Evolutionary conservation across 2,797 vertebrate genomes (phyloP).

Genomic region (Podarcis siculus): DNA sequence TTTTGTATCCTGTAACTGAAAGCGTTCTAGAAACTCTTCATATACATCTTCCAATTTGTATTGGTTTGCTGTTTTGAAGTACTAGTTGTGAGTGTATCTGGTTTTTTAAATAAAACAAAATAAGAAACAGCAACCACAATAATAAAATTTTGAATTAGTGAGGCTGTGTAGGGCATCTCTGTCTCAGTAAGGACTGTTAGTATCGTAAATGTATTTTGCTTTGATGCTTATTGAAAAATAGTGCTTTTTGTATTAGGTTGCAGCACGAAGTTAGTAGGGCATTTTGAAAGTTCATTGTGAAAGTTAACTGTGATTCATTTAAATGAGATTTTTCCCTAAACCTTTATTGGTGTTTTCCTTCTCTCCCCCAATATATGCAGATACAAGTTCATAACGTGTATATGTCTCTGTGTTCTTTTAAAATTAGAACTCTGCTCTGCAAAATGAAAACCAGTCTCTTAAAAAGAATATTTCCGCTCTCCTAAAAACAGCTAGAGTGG

Average conservation of each 20-base stretch:
- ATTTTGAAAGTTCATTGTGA: not conserved
- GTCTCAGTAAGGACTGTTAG: not conserved
- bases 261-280: not conserved
- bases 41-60: not conserved
- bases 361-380: not conserved
- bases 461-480: slow-evolving; percentile 97
- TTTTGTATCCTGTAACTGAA: not conserved
- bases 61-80: not conserved
- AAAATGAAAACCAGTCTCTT: slow-evolving; percentile 88
- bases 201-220: not conserved
- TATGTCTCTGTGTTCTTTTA: slow-evolving; percentile 28
- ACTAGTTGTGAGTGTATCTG: no score
- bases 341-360: not conserved
- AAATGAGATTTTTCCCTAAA: not conserved
- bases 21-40: not conserved
- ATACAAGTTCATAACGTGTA: not conserved
- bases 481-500: slow-evolving; percentile 92
- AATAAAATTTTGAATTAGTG: not conserved
- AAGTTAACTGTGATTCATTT: not conserved
- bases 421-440: slow-evolving; percentile 87
- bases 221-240: not conserved
- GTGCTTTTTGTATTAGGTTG: not conserved
- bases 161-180: not conserved
- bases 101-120: no score
- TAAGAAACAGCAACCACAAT: no score